Base-by-base conservation (phyloP, 2,888 invertebrate genomes). In the Temnothorax ravouxi region DNA sequence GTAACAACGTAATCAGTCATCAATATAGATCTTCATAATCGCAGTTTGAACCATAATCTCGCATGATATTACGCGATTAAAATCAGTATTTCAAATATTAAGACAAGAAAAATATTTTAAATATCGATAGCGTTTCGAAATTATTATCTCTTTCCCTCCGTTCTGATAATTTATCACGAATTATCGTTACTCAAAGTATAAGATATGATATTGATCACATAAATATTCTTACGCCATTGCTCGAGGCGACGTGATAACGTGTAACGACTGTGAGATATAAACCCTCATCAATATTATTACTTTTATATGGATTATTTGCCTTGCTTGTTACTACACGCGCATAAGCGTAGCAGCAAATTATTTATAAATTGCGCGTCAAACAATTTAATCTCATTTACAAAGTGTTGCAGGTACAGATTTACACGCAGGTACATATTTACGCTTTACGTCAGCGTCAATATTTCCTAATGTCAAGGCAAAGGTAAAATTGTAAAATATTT, bases 351-450 rank as follows among this genome's bases (percentile, higher is more conserved):
- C 15, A 2, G 38, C 29, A 21, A 77, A 67, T 56, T 64, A 66
- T 77, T 67, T 67, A 77, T 67, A 77, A 77, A 77, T 66, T 77
- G 44, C 67, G 9, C 29, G 29, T 29, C 18, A 11, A 38, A 52
- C 25, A 76, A 76, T 52, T 54, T 29, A 44, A 77, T 29, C 41
- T 77, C 15, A 44, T 66, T 77, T 67, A 44, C 29, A 56, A 67
- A 21, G 69, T 52, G 38, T 50, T 71, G 41, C 66, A 34, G 38
- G 4, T n/a, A 21, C 52, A 34, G n/a, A 44, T 29, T 44, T 21
- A 11, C 75, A 15, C 21, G 41, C 66, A 34, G 38, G 4, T n/a
- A 21, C 52, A 34, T 29, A 44, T 29, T 44, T 21, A 11, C 75
- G 25, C 6, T 69, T 61, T 47, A 50, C 71, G 56, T 47, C 59